Conservation (phyloP, 2,888 invertebrate species). For the Uropetala carovei region DNA sequence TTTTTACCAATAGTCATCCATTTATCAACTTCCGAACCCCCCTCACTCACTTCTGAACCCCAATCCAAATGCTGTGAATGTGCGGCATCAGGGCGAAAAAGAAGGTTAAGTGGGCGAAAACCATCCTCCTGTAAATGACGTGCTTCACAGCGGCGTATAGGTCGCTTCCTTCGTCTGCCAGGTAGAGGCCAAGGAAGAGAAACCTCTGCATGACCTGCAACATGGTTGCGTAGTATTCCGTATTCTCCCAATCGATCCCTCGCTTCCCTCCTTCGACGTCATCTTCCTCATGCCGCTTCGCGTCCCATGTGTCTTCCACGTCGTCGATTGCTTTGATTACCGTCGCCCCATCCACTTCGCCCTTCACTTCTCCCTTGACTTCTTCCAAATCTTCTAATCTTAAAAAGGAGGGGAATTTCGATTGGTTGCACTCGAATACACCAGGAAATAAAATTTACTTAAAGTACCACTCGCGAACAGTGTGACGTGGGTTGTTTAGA, state of each 20-base stretch:
- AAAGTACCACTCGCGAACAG: too few species aligned
- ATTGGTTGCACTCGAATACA: too few species aligned
- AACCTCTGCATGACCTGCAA: background rate
- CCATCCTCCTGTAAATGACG: constrained; percentile 25
- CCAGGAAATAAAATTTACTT: too few species aligned
- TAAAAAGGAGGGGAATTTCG: too few species aligned
- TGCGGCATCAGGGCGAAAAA: constrained; percentile 31
- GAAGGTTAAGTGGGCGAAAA: constrained; percentile 47
- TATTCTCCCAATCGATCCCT: background rate
- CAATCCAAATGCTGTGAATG: constrained; percentile 47
- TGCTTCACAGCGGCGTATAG: constrained; percentile 43
- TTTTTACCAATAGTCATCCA: too few species aligned
- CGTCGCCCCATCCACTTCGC: background rate
- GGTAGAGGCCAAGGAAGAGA: constrained; percentile 29
- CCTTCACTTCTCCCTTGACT: background rate
- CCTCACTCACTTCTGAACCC: constrained; percentile 9
- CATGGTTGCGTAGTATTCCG: background rate
- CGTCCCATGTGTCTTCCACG: background rate
- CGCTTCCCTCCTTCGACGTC: background rate
- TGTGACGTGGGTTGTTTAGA: too few species aligned
- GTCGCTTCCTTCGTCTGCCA: constrained; percentile 56
- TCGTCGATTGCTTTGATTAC: background rate
- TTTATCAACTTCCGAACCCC: too few species aligned
- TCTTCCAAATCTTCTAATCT: background rate
- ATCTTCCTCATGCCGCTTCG: background rate